phyloP scores from a whole-genome alignment of 2,113 vertebrate species.

The Cathartes aura region DNA sequence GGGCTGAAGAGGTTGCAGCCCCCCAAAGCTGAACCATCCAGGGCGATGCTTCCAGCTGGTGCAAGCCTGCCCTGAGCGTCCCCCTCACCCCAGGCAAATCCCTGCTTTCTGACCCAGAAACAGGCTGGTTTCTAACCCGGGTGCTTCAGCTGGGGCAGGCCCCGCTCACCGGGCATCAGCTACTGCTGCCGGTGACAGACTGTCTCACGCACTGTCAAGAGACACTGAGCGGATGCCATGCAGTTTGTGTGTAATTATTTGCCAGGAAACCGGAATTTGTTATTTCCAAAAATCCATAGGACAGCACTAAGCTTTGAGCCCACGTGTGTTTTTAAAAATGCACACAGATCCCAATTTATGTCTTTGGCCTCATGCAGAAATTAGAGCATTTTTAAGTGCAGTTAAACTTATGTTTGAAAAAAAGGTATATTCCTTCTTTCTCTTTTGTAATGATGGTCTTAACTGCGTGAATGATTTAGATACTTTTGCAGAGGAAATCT shows the following conservation, averaged over 20 bases:
- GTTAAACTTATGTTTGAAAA: background rate
- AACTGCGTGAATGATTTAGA: background rate
- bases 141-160: background rate
- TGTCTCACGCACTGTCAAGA: background rate
- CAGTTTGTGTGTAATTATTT: background rate
- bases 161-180: accelerated
- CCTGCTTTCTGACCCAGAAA: background rate
- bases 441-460: background rate
- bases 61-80: background rate
- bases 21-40: background rate
- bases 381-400: background rate
- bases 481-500: background rate
- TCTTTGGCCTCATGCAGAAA: background rate
- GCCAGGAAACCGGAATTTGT: background rate
- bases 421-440: background rate
- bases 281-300: background rate
- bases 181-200: background rate
- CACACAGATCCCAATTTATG: background rate
- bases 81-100: background rate
- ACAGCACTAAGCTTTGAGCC: background rate
- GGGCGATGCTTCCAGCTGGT: background rate
- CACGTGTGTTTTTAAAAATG: background rate
- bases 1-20: background rate
- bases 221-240: background rate
- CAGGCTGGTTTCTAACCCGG: background rate